phyloP scores from a whole-genome alignment of 2,113 vertebrate genomes.

The Hippocampus comes region DNA sequence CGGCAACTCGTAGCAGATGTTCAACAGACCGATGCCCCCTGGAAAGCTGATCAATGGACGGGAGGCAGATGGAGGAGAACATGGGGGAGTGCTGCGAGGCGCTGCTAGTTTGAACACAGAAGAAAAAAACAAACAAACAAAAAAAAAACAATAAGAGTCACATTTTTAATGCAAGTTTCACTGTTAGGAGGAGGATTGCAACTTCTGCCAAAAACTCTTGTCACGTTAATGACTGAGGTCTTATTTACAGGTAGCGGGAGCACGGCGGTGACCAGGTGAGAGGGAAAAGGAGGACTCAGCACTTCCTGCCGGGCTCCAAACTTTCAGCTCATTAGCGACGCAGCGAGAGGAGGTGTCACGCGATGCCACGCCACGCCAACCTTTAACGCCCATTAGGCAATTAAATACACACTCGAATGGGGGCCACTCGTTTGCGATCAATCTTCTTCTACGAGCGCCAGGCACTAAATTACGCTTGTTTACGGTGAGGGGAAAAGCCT shows the following conservation, averaged over 20 bases:
- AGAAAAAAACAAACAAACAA: constrained; percentile 15
- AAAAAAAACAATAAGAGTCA: constrained; percentile 61
- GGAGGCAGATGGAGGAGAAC: constrained; percentile 77
- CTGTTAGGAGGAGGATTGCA: constrained; percentile 46
- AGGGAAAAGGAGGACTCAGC: constrained; percentile 78
- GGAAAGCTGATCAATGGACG: constrained; percentile 78
- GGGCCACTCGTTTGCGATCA: constrained; percentile 16
- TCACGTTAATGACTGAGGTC: constrained; percentile 71
- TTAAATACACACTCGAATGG: constrained; percentile 58
- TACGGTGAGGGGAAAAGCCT: not conserved
- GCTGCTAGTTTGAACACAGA: constrained; percentile 43
- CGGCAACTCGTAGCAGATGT: constrained; percentile 77
- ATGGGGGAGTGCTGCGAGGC: constrained; percentile 63
- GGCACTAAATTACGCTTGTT: constrained; percentile 1
- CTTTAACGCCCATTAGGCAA: constrained; percentile 76
- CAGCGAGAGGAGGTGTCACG: constrained; percentile 70
- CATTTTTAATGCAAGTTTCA: constrained; percentile 73
- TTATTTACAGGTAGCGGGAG: constrained; percentile 74
- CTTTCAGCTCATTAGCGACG: constrained; percentile 80
- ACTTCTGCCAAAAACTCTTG: constrained; percentile 60
- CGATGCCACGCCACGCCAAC: constrained; percentile 62
- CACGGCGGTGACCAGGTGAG: constrained; percentile 68
- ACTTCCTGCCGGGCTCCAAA: constrained; percentile 76
- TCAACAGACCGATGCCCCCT: constrained; percentile 76
- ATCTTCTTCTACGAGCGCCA: constrained; percentile 13